Evolutionary conservation across 1,140 invertebrate species (phyloP), one percentile per base, ranked within the genome.

Genomic region (Cylas formicarius): DNA sequence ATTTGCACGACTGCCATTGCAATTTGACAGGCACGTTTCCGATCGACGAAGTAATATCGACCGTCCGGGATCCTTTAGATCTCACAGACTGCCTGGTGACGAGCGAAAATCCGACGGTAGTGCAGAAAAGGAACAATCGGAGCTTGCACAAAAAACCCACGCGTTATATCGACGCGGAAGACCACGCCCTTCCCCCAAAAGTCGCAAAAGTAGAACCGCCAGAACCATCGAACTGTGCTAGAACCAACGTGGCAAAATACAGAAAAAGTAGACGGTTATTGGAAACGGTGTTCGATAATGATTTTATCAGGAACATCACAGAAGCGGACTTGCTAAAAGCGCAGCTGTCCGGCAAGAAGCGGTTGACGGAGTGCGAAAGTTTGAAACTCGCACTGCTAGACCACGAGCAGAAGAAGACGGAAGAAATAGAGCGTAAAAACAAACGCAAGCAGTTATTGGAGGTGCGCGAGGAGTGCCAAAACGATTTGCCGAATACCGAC

Each of bases 1-100:
- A 53, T 29, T 27, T 60, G 19, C 61, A 68, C 29, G 51, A 56
- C 29, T 68, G 66, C 54, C 47, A 54, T 27, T 68, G 65, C 47
- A 52, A 44, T 43, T 55, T 23, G 3, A 16, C n/a, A 10, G 27
- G 20, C 19, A 22, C 8, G 6, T 35, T 35, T 35, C 11, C 3
- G 20, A 3, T 11, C 13, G 13, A 26, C 24, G 24, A 26, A 26
- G 8, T 26, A 26, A 26, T 13, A 26, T 13, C n/a, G 17, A 34
- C 17, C 17, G 8, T 34, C n/a, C 2, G n/a, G 2, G n/a, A 34
- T n/a, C n/a, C n/a, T n/a, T n/a, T n/a, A n/a, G n/a, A n/a, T n/a
- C n/a, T n/a, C n/a, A n/a, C n/a, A n/a, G n/a, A n/a, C n/a, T n/a
- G n/a, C n/a, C n/a, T n/a, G n/a, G n/a, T n/a, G n/a, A n/a, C n/a